Conservation (phyloP, 37 sponge, comb jelly and placozoan species). For the Mnemiopsis leidyi region DNA sequence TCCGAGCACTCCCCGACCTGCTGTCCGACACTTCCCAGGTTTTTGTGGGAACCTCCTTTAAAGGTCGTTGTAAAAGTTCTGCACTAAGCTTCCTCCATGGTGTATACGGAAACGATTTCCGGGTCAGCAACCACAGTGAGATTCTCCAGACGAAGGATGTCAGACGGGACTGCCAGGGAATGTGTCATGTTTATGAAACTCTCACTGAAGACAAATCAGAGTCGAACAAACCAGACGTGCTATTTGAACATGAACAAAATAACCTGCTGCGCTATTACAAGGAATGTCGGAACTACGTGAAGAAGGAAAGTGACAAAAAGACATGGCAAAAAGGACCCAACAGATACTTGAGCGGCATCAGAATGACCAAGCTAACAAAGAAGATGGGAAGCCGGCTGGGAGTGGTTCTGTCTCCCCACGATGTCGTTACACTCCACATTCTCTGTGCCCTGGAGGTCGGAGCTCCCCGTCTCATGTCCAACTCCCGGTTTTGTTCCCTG, state of each 20-base stretch:
- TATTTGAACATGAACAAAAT: slow-evolving; percentile 1
- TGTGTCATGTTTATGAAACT: slow-evolving; percentile 26
- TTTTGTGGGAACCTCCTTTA: slow-evolving; percentile 18
- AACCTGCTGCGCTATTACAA: slow-evolving; percentile 7
- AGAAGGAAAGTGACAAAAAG: neutral
- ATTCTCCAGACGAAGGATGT: neutral
- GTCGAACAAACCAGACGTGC: neutral
- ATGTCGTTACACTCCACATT: slow-evolving; percentile 26
- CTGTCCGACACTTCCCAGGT: neutral
- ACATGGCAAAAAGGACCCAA: neutral
- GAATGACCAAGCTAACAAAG: neutral
- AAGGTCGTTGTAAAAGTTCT: slow-evolving; percentile 49
- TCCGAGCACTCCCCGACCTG: slow-evolving; percentile 24
- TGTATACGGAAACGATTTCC: neutral
- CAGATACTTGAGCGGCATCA: neutral
- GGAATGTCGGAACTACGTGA: neutral
- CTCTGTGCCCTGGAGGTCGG: slow-evolving; percentile 19
- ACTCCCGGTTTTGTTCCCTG: slow-evolving; percentile 28
- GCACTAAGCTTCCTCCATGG: slow-evolving; percentile 35
- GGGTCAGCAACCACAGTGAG: neutral
- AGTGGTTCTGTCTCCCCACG: neutral
- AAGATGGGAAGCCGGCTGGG: slow-evolving; percentile 7
- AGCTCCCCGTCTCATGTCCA: neutral
- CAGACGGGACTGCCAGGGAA: neutral
- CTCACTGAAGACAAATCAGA: neutral